phyloP scores from a whole-genome alignment of 2,797 vertebrate genomes.

The Xenops minutus region DNA sequence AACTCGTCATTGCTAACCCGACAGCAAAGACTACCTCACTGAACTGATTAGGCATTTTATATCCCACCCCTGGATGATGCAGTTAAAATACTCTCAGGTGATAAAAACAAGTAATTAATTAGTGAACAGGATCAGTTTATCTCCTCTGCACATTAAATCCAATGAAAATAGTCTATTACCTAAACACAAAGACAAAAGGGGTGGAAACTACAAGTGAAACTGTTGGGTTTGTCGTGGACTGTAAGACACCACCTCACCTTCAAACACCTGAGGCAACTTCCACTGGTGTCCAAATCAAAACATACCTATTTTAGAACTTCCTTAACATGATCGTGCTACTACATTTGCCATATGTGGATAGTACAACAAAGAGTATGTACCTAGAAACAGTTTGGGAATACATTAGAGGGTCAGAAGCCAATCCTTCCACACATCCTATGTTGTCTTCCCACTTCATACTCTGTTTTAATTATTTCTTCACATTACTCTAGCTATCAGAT shows the following conservation, averaged over 20 bases:
- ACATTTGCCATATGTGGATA: neutral
- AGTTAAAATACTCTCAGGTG: neutral
- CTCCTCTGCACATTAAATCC: neutral
- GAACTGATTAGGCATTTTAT: neutral
- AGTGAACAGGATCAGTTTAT: neutral
- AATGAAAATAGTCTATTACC: neutral
- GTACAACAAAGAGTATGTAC: neutral
- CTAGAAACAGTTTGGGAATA: neutral
- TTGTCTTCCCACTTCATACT: neutral
- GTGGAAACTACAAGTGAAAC: neutral
- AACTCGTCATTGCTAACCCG: neutral
- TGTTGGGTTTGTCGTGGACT: neutral
- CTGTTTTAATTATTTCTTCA: neutral
- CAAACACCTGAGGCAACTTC: neutral
- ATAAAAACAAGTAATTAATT: neutral
- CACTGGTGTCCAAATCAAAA: neutral
- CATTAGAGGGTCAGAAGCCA: neutral
- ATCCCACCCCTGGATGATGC: neutral
- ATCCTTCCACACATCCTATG: neutral
- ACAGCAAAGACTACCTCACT: neutral
- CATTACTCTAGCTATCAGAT: neutral
- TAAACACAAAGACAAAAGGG: neutral
- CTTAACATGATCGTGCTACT: neutral
- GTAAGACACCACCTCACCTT: neutral
- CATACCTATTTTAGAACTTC: neutral